phyloP scores from a whole-genome alignment of 2,797 vertebrate species.

The Enoplosus armatus region DNA sequence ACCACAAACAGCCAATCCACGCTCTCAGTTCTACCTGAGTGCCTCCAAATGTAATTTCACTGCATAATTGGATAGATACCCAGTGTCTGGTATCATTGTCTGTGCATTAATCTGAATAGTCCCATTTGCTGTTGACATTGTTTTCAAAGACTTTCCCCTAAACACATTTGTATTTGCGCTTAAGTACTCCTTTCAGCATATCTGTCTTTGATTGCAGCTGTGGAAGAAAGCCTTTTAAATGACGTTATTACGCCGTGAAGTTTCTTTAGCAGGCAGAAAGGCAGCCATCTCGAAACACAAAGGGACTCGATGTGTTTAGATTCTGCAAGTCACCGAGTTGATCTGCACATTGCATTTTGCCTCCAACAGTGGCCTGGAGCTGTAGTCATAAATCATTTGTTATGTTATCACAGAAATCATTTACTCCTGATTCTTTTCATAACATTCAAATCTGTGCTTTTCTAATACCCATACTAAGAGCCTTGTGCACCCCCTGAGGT shows the following conservation, averaged over 20 bases:
- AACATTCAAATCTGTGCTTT: constrained; percentile 77
- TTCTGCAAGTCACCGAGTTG: constrained; percentile 64
- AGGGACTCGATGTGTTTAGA: constrained; percentile 65
- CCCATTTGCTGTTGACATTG: constrained; percentile 78
- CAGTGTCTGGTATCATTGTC: constrained; percentile 76
- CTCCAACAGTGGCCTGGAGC: constrained; percentile 71
- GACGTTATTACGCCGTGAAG: constrained; percentile 51
- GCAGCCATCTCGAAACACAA: constrained; percentile 62
- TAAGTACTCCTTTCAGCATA: constrained; percentile 63
- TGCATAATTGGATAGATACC: constrained; percentile 83
- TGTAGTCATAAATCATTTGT: constrained; percentile 81
- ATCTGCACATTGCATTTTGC: constrained; percentile 69
- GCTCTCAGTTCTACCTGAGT: constrained; percentile 80
- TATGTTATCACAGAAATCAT: constrained; percentile 80
- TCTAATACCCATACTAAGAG: constrained; percentile 74
- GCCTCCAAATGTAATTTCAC: constrained; percentile 82
- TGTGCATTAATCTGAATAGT: constrained; percentile 78
- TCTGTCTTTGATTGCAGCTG: constrained; percentile 37
- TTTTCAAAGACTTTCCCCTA: constrained; percentile 73
- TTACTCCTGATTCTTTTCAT: constrained; percentile 78
- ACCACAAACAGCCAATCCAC: constrained; percentile 58
- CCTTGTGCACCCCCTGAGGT: constrained; percentile 60
- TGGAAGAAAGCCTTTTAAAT: constrained; percentile 51
- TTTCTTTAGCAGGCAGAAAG: constrained; percentile 47
- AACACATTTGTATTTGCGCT: constrained; percentile 68